phyloP scores from a whole-genome alignment of 2,113 vertebrate genomes.

The Tachysurus vachellii region DNA sequence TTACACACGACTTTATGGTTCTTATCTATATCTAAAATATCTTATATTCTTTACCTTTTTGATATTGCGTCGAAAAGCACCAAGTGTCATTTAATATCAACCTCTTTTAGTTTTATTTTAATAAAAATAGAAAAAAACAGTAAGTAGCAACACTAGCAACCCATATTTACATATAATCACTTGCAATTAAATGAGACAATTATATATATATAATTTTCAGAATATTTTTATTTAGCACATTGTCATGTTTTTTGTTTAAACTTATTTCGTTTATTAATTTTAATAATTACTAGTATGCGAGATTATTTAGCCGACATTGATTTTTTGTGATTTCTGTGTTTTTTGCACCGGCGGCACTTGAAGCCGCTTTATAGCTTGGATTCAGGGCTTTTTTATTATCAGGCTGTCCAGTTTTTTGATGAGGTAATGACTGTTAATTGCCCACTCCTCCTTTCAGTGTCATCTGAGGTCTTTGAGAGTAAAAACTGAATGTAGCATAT shows the following conservation, averaged over 20 bases:
- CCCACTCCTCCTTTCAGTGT: conserved; percentile 46
- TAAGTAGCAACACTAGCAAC: not conserved
- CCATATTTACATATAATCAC: too few relatives aligned
- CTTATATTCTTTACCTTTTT: not conserved
- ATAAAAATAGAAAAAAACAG: too few relatives aligned
- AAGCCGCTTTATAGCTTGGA: not conserved
- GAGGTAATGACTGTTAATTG: conserved; percentile 71
- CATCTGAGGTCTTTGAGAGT: conserved; percentile 33
- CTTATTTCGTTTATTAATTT: not conserved
- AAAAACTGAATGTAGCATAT: conserved; percentile 55
- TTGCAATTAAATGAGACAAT: not conserved
- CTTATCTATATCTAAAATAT: not conserved
- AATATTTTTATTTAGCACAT: not conserved
- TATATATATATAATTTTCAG: not conserved
- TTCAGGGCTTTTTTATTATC: not conserved
- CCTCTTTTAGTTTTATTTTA: not conserved
- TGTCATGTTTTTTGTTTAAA: not conserved
- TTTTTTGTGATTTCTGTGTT: not conserved
- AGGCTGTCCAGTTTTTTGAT: conserved; percentile 61
- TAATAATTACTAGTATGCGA: not conserved
- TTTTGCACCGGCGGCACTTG: not conserved
- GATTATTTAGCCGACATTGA: not conserved
- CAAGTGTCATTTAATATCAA: not conserved
- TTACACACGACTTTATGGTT: not conserved
- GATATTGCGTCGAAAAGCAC: not conserved